Evolutionary conservation across 1,140 invertebrate genomes (phyloP).

Genomic region (honey bee (Apis mellifera)): Amel_HAv3.1 CM009931.2:14834501-14835000

Average conservation of each 20-base stretch:
- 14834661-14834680: constrained; percentile 83
- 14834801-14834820: constrained; percentile 13
- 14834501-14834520: constrained; percentile 74
- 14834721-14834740: constrained; percentile 82
- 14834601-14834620: constrained; percentile 74
- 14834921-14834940: constrained; percentile 83
- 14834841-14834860: neutral
- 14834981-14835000: constrained; percentile 81
- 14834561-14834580: constrained; percentile 57
- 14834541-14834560: constrained; percentile 38
- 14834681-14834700: constrained; percentile 82
- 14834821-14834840: neutral
- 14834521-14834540: constrained; percentile 59
- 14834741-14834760: constrained; percentile 84
- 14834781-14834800: constrained; percentile 2
- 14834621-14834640: constrained; percentile 77
- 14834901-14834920: constrained; percentile 78
- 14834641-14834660: constrained; percentile 77
- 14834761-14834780: constrained; percentile 83
- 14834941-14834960: constrained; percentile 85
- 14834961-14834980: constrained; percentile 84
- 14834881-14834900: constrained; percentile 80
- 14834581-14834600: constrained; percentile 72
- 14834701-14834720: constrained; percentile 83
- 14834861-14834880: constrained; percentile 75